Base-by-base conservation (phyloP, 2,888 invertebrate species). In the Eupithecia tripunctaria region DNA sequence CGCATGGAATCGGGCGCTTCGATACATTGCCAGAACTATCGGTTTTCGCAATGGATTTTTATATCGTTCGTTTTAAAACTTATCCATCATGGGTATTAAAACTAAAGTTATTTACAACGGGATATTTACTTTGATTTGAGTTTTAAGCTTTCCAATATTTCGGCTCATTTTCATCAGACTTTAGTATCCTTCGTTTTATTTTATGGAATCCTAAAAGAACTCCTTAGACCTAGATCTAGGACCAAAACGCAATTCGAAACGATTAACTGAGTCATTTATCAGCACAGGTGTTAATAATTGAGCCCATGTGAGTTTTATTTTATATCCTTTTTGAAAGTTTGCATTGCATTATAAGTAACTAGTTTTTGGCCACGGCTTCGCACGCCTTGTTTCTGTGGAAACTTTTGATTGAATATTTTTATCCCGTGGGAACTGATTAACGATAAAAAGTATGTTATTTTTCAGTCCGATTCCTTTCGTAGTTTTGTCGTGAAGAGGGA, bases 1-100 rank as follows among this genome's bases (percentile, higher is more conserved):
- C 79, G 78, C 78, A 77, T 79, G 65, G 72, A 77, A 77, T 79
- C 71, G 72, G 66, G 36, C 67, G 25, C 56, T 25, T 77, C 78
- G 73, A 78, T 75, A 79, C 76, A 75, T 70, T 1, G 18, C 14
- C 41, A 15, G 21, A 78, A 79, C 79, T 38, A 76, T 25, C 29
- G 67, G 21, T 67, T 70, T 63, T 78, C 76, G 56, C 63, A 73
- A 14, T 25, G 36, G 51, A 56, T 10, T 8, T 21, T 51, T 56
- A 51, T 25, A 12, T 12, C 2, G 0, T 27, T 77, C 75, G 56
- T 62, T n/a, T n/a, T n/a, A n/a, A n/a, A n/a, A n/a, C n/a, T n/a
- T n/a, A n/a, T n/a, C n/a, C n/a, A n/a, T n/a, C n/a, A n/a, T n/a
- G n/a, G n/a, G n/a, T n/a, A n/a, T n/a, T n/a, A n/a, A n/a, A n/a